Conservation (phyloP, 2,797 vertebrate species). For the Hoplostethus atlanticus region DNA sequence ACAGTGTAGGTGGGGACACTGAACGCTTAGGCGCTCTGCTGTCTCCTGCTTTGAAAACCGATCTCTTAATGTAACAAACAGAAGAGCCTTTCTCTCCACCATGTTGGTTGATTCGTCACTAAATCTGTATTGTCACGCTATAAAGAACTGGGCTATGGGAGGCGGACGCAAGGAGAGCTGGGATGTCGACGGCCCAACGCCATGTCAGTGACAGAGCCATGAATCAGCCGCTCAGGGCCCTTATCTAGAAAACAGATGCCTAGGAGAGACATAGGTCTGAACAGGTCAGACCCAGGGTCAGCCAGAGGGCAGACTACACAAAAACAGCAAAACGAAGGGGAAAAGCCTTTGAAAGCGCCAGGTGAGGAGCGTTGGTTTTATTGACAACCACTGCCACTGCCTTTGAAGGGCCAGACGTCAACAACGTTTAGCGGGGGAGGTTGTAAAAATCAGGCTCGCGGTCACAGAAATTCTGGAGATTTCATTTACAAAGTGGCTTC, state of each 20-base stretch:
- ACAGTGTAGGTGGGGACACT: conserved; percentile 52
- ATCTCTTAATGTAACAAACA: conserved; percentile 81
- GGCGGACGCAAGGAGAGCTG: conserved; percentile 54
- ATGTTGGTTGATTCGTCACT: conserved; percentile 72
- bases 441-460: conserved; percentile 37
- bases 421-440: conserved; percentile 34
- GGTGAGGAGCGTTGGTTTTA: conserved; percentile 43
- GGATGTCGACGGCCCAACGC: conserved; percentile 63
- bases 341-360: conserved; percentile 37
- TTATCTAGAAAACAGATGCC: conserved; percentile 85
- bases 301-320: conserved; percentile 58
- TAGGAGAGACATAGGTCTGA: conserved; percentile 53
- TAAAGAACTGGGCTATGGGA: conserved; percentile 64
- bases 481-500: background rate
- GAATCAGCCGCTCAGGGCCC: conserved; percentile 74
- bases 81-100: conserved; percentile 55
- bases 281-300: conserved; percentile 69
- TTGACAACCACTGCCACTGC: conserved; percentile 13
- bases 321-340: conserved; percentile 40
- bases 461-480: conserved; percentile 11
- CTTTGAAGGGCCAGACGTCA: conserved; percentile 40
- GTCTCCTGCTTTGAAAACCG: conserved; percentile 58
- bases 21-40: conserved; percentile 44
- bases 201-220: conserved; percentile 73
- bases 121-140: conserved; percentile 71